A percentile compares a stretch with the other conserved stretches of the same genome.
Evolutionary conservation across 2,888 invertebrate species (phyloP).

Genomic region (Vesta saturnalis): DNA sequence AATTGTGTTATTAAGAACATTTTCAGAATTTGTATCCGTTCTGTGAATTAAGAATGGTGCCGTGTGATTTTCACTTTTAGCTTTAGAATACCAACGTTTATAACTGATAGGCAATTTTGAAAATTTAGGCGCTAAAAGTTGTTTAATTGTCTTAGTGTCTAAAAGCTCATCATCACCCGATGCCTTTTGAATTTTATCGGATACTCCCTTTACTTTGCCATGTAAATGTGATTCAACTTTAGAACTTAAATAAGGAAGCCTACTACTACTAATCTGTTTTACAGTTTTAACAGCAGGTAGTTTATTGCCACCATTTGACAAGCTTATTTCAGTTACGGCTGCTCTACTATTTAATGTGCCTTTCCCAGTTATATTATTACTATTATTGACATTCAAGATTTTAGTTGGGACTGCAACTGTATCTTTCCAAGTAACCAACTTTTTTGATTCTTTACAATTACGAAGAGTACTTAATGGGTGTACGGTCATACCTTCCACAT

Average conservation of each 20-base stretch:
- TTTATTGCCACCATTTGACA: too few relatives aligned
- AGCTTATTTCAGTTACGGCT: too few relatives aligned
- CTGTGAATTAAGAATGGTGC: too few relatives aligned
- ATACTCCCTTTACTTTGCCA: background rate
- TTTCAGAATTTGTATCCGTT: too few relatives aligned
- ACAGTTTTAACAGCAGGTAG: too few relatives aligned
- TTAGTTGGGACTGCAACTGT: slow-evolving; percentile 28
- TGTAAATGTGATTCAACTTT: background rate
- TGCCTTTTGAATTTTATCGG: background rate
- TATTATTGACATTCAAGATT: too few relatives aligned
- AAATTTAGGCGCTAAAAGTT: background rate
- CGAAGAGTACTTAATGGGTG: slow-evolving; percentile 43
- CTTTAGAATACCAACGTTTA: background rate
- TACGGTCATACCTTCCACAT: slow-evolving; percentile 55
- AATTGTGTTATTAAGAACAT: too few relatives aligned
- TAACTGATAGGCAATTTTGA: background rate
- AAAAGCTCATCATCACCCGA: background rate
- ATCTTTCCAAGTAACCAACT: slow-evolving; percentile 55
- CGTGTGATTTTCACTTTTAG: background rate
- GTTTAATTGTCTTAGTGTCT: background rate
- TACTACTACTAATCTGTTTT: too few relatives aligned
- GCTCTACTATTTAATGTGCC: too few relatives aligned
- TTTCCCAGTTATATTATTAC: background rate
- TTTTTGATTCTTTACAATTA: slow-evolving; percentile 33
- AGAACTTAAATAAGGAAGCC: too few relatives aligned